phyloP scores from a whole-genome alignment of 2,888 invertebrate genomes.

The Axea sp. region DNA sequence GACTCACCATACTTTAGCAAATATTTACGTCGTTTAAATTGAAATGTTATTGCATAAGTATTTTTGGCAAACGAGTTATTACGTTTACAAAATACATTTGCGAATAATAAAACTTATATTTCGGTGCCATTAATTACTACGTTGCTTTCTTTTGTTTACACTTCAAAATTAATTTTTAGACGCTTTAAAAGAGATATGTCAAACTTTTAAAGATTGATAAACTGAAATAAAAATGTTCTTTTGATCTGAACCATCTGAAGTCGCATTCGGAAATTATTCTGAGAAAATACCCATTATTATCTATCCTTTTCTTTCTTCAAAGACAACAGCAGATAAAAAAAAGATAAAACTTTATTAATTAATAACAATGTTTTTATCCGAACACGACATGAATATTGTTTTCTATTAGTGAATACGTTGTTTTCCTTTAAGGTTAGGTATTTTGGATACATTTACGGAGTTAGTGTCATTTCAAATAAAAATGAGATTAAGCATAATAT shows the following conservation, averaged over 20 bases:
- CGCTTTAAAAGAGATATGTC: slow-evolving; percentile 1
- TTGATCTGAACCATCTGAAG: not conserved
- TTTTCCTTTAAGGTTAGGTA: too few relatives aligned
- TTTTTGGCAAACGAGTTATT: not conserved
- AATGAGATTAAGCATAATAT: too few relatives aligned
- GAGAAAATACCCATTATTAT: too few relatives aligned
- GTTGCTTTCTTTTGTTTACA: slow-evolving; percentile 8
- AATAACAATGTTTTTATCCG: too few relatives aligned
- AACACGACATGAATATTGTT: too few relatives aligned
- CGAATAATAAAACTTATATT: not conserved
- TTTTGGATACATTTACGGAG: too few relatives aligned
- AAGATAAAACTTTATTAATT: too few relatives aligned
- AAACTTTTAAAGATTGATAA: slow-evolving; percentile 13
- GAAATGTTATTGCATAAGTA: slow-evolving; percentile 9
- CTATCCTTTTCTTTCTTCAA: too few relatives aligned
- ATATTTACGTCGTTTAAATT: not conserved
- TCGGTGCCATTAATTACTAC: not conserved
- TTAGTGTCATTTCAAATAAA: too few relatives aligned
- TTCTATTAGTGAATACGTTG: too few relatives aligned
- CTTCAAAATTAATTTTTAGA: not conserved
- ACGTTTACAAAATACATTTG: slow-evolving; percentile 11
- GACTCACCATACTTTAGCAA: slow-evolving; percentile 28
- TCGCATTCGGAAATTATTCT: too few relatives aligned
- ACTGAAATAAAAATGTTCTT: slow-evolving; percentile 6
- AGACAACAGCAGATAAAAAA: too few relatives aligned